Evolutionary conservation across 2,888 invertebrate species (phyloP), one percentile per base, ranked within the genome.

Genomic region (Periphyllus acericola): DNA sequence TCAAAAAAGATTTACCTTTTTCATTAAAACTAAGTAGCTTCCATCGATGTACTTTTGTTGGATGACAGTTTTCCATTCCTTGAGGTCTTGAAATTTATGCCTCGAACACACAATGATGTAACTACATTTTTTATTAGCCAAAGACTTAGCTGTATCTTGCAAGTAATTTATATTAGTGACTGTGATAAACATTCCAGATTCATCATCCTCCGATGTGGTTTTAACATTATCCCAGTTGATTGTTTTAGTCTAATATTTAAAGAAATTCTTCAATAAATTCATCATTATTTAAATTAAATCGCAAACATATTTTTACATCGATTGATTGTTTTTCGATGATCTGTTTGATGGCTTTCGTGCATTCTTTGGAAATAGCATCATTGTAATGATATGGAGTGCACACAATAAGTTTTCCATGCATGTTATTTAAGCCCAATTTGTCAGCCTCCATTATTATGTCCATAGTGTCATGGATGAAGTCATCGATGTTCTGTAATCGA

Each of bases 21-120:
- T 87, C 29, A 87, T 60, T 2, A 87, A 75, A 11, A 74, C 32
- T 14, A 87, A 32, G 32, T 32, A 74, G 3, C 1, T 17, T 8
- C 17, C 25, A 3, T 74, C 29, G 0, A 60, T 1, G 2, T 80
- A 66, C 6, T 74, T 40, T 9, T 87, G 80, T 60, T 87, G 80
- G 1, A 25, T 46, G 19, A 87, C 66, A 8, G 60, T 66, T 87
- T 81, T 87, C 87, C 87, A 87, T 17, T 80, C 60, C 9, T 87
- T 74, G 1, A 60, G 6, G 9, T 81, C 72, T 60, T 60, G 17
- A 32, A 80, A 0, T 72, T 17, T 60, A 32, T 34, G 25, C 9
- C 29, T 46, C 1, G 87, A 74, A 40, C 71, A 32, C 11, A 87
- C 80, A 19, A 87, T 32, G 25, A 87, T 46, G 6, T 66, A 74